A percentile compares a stretch with the other conserved stretches of the same genome.
phyloP scores from a whole-genome alignment of 2,797 vertebrate genomes.

The Gallinago nigripennis region DNA sequence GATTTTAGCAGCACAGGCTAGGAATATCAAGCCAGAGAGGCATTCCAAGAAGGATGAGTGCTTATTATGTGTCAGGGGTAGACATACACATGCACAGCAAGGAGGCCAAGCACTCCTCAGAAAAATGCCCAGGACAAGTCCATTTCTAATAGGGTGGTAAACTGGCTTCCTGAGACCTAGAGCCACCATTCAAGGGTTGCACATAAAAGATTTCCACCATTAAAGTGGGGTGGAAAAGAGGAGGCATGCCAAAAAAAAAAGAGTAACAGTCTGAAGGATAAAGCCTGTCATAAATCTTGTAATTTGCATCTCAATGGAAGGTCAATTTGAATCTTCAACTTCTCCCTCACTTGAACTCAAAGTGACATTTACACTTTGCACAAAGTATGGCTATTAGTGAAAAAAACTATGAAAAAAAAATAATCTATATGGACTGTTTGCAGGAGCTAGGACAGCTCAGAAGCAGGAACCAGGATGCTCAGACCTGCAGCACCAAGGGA shows the following conservation, averaged over 20 bases:
- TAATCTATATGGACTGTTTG: background rate
- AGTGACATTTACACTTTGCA: background rate
- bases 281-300: background rate
- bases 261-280: background rate
- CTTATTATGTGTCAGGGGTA: fast-evolving
- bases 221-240: background rate
- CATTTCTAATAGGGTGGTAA: background rate
- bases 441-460: background rate
- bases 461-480: background rate
- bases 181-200: background rate
- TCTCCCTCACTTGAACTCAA: background rate
- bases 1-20: background rate
- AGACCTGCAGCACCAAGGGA: background rate
- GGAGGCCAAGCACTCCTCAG: background rate
- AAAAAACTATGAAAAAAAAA: background rate
- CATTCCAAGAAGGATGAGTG: background rate
- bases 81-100: fast-evolving
- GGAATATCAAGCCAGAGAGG: background rate
- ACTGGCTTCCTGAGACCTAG: background rate
- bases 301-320: background rate
- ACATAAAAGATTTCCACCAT: background rate
- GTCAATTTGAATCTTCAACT: background rate
- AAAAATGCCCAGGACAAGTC: background rate
- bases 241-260: background rate
- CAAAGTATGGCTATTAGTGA: background rate